phyloP scores from a whole-genome alignment of 2,797 vertebrate genomes.

The Fringilla coelebs region DNA sequence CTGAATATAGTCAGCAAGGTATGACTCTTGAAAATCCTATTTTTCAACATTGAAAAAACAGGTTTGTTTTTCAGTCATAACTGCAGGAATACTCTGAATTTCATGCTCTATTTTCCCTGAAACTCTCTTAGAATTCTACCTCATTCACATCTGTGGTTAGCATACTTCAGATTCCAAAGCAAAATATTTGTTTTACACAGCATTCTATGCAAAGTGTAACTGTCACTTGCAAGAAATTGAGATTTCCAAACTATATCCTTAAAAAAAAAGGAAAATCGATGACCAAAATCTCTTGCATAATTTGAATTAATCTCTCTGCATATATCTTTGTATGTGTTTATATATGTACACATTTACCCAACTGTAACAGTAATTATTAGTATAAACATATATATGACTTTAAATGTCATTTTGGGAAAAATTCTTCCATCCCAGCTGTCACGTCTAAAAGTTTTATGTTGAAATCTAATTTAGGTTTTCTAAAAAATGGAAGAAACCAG shows the following conservation, averaged over 20 bases:
- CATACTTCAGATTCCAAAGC: not conserved
- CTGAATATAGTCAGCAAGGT: not conserved
- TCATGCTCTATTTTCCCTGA: not conserved
- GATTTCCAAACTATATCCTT: not conserved
- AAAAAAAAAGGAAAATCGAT: not conserved
- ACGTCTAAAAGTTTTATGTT: not conserved
- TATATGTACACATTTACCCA: not conserved
- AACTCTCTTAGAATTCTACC: not conserved
- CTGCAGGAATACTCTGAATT: not conserved
- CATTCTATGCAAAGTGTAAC: not conserved
- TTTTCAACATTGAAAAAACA: not conserved
- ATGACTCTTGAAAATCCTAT: not conserved
- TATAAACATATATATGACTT: not conserved
- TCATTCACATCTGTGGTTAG: not conserved
- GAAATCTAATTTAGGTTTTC: not conserved
- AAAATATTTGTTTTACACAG: not conserved
- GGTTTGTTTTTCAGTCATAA: not conserved
- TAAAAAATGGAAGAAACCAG: not conserved
- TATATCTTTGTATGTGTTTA: not conserved
- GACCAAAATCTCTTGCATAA: not conserved
- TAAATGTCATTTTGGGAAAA: not conserved
- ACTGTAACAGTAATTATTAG: not conserved
- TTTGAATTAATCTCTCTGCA: not conserved
- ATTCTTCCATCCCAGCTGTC: not conserved
- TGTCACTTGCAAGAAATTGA: not conserved